Percentiles rank a stretch among this genome's conserved stretches.
These are phyloP conservation scores for Odontamblyopus lacepedii DNA, from an alignment of 2,797 vertebrate species.

Conservation along the genomic window DNA sequence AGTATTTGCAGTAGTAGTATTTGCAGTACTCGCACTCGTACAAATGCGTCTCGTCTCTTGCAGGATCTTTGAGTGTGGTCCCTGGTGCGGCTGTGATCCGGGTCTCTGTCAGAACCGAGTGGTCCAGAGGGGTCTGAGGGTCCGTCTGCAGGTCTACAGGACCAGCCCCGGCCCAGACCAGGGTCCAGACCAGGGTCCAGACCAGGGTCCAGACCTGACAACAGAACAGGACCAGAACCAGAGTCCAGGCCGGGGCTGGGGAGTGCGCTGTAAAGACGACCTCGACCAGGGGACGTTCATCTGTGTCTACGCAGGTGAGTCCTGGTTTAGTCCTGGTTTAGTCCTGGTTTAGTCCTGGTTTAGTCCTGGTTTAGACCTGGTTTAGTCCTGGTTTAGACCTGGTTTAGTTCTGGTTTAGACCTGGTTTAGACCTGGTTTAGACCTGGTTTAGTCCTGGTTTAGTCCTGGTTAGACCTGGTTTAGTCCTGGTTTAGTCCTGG, in stretches of 20 bases:
- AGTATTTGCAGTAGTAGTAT: too few species aligned
- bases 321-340: background rate
- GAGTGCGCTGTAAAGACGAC: conserved; percentile 91
- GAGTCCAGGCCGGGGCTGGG: conserved; percentile 71
- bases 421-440: too few species aligned
- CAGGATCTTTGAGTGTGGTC: conserved; percentile 90
- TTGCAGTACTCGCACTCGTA: too few species aligned
- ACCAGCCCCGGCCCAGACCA: conserved; percentile 75
- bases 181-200: background rate
- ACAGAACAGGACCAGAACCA: background rate
- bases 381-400: background rate
- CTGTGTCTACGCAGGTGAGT: conserved; percentile 87
- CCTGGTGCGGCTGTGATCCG: conserved; percentile 85
- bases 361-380: background rate
- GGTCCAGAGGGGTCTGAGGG: conserved; percentile 87
- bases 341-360: background rate
- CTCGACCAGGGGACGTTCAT: conserved; percentile 90
- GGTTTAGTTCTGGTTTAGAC: background rate
- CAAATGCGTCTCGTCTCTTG: conserved; percentile 1
- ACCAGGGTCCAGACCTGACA: background rate
- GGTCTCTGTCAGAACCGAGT: conserved; percentile 90
- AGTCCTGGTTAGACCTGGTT: background rate
- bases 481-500: background rate
- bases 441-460: background rate
- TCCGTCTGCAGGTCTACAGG: conserved; percentile 90